phyloP scores from a whole-genome alignment of 2,797 vertebrate species.

The Sebastes wilsoni region DNA sequence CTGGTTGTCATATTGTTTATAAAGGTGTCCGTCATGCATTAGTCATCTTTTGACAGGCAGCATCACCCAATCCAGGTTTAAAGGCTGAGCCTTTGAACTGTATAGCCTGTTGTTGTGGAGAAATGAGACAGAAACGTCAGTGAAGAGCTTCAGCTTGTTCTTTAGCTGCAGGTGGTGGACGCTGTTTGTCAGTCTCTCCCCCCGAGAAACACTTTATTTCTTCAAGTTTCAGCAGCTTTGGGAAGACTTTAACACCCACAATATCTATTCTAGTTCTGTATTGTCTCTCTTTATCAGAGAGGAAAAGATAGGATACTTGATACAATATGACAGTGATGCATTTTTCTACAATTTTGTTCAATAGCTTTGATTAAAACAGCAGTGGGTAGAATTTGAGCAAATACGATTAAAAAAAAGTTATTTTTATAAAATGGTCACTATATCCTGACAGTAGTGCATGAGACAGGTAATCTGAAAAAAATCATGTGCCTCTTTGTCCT shows the following conservation, averaged over 20 bases:
- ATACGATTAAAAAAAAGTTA: too few relatives aligned
- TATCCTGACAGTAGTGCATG: too few relatives aligned
- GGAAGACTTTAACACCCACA: not conserved
- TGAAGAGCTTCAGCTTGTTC: conserved; percentile 21
- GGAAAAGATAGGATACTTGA: not conserved
- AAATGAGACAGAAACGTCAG: conserved; percentile 49
- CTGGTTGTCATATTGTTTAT: conserved; percentile 59
- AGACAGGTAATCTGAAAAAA: too few relatives aligned
- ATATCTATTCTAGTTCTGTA: not conserved
- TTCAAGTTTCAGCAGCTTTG: not conserved
- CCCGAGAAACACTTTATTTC: not conserved
- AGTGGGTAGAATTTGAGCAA: too few relatives aligned
- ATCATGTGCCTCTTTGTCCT: too few relatives aligned
- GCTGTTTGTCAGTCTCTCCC: not conserved
- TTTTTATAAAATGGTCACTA: too few relatives aligned
- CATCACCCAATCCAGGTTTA: conserved; percentile 52
- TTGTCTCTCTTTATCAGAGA: not conserved
- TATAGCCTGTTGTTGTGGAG: conserved; percentile 48
- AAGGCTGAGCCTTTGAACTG: conserved; percentile 61
- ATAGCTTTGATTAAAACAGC: not conserved
- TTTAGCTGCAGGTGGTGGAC: conserved; percentile 51
- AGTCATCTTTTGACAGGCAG: conserved; percentile 63
- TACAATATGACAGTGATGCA: not conserved
- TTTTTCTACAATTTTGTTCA: not conserved
- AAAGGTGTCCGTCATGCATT: conserved; percentile 55